These are phyloP conservation scores for Saccostrea cuccullata DNA, from an alignment of 1,140 invertebrate species.

Conservation along the genomic window DNA sequence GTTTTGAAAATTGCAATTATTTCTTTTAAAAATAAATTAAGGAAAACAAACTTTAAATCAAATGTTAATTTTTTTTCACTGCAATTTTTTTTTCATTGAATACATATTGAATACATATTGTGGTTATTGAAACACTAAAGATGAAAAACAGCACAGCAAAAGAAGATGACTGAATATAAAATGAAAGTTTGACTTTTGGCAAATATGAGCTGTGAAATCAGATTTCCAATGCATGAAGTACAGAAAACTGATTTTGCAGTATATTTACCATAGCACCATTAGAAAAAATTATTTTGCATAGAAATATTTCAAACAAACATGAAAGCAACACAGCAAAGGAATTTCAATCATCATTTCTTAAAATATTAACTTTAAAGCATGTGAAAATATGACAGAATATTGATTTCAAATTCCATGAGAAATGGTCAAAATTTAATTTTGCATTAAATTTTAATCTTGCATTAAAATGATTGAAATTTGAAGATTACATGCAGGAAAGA, in stretches of 20 bases:
- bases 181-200: neutral
- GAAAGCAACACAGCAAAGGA: neutral
- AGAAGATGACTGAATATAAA: neutral
- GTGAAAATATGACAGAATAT: too few species aligned
- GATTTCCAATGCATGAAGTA: neutral
- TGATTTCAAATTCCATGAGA: too few species aligned
- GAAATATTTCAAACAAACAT: neutral
- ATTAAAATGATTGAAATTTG: neutral
- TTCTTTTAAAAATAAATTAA: neutral
- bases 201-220: neutral
- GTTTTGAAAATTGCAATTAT: neutral
- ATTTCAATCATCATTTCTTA: neutral
- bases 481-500: neutral
- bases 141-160: conserved; percentile 1
- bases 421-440: too few species aligned
- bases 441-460: too few species aligned
- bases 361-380: too few species aligned
- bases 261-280: neutral
- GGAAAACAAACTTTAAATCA: neutral
- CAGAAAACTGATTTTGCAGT: neutral
- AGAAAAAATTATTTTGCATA: neutral
- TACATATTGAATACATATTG: neutral
- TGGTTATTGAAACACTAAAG: too few species aligned
- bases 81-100: neutral
- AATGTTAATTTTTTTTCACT: neutral